Conservation (phyloP, 2,888 invertebrate species). For the Metalampra italica region DNA sequence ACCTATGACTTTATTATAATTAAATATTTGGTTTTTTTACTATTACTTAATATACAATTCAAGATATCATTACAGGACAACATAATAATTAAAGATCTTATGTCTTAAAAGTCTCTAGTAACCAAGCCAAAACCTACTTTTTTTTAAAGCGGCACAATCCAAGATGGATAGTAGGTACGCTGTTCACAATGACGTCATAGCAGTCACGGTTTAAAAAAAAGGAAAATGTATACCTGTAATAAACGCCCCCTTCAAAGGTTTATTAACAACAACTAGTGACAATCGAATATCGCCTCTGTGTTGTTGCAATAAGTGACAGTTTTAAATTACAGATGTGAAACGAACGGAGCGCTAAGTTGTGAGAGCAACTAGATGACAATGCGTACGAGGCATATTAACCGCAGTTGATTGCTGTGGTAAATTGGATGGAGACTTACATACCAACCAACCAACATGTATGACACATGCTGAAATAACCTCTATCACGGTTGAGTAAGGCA, state of each 20-base stretch:
- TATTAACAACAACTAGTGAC: background rate
- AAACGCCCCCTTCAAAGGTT: background rate
- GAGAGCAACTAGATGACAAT: conserved; percentile 39
- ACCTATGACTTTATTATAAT: too few species aligned
- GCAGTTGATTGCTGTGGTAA: conserved; percentile 55
- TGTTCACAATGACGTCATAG: too few species aligned
- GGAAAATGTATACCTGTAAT: background rate
- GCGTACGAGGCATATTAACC: conserved; percentile 51
- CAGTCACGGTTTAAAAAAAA: background rate
- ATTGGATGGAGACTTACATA: conserved; percentile 55
- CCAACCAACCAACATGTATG: conserved; percentile 1
- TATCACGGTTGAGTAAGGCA: background rate
- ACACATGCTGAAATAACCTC: background rate
- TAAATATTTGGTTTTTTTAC: too few species aligned
- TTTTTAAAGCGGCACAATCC: too few species aligned
- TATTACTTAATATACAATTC: too few species aligned
- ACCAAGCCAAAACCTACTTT: too few species aligned
- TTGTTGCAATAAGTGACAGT: conserved; percentile 3
- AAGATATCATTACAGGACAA: too few species aligned
- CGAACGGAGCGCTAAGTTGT: background rate
- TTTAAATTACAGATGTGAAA: conserved; percentile 3
- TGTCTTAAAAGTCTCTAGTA: too few species aligned
- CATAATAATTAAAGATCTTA: too few species aligned
- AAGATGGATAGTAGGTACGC: too few species aligned
- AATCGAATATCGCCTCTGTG: conserved; percentile 9